Base-by-base conservation (phyloP, 2,797 vertebrate species). In the Sparus aurata region DNA sequence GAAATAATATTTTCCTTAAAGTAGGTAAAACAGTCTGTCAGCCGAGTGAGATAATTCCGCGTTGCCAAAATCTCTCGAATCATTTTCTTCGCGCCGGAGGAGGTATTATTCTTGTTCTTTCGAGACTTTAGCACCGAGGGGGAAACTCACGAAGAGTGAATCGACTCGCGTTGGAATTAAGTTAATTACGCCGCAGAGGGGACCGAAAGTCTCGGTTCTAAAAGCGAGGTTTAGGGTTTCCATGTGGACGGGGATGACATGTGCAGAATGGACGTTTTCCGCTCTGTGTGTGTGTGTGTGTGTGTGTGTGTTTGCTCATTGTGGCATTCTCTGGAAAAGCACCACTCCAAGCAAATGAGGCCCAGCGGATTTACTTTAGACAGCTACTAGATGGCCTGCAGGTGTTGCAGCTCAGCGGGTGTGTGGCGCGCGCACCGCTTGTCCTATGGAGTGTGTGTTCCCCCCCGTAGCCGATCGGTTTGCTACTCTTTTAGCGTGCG, bases 381-480 rank as follows among this genome's bases (percentile, higher is more conserved):
- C 91, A 89, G 90, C 88, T 88, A 84, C 90, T 89, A 85, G 89
- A 92, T 82, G 85, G 83, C 87, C 86, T 88, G 88, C 91, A 91
- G 92, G 93, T 93, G 93, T 82, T 91, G 83, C 60, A 41, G 87
- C 85, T 84, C 87, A 82, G 86, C 25, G 60, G 34, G 80, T 60
- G 73, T 77, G 82, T 64, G 30, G 77, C 58, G 66, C 0, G n/a
- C 15, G 60, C 63, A n/a, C 15, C 15, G 67, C 25, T 9, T 30
- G 16, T 69, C 74, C 69, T 41, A 49, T 23, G 11, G 73, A 62
- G 77, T 59, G 30, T 63, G 69, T 67, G 12, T 70, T 76, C 66
- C 53, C 77, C 77, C 55, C 78, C 4, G 23, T 74, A 52, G 83
- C 83, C 23, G 38, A 86, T 88, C 45, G 12, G 77, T 87, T 90